Evolutionary conservation across 1,140 invertebrate species (phyloP), one percentile per base, ranked within the genome.

Genomic region (Cryptotermes secundus): DNA sequence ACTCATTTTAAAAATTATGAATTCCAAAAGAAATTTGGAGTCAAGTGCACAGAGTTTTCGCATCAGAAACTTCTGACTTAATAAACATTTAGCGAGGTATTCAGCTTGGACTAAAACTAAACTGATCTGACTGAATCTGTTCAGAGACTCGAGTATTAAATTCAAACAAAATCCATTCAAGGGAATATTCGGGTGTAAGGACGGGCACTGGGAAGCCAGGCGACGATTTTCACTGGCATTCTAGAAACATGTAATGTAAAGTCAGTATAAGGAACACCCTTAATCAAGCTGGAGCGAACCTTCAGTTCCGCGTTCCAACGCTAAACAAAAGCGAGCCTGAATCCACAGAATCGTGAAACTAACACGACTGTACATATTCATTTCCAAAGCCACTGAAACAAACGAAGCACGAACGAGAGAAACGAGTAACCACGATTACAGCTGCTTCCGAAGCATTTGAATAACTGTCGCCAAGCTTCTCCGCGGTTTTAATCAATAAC

Each of bases 281-380:
- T 72, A 72, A 72, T 26, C 59, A 72, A 1, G 59, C 26, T 10
- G 14, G 26, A 72, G 26, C n/a, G 7, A n/a, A 31, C 26, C 59
- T 16, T 7, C 26, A 72, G 59, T 72, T 72, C 59, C 59, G 59
- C 59, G 59, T 72, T 72, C 59, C 59, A 72, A 72, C 3, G 26
- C n/a, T 26, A 3, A 72, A 72, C 59, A 72, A 72, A 10, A 72
- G 26, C 4, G 59, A 31, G 59, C 59, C 26, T 2, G 59, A 72
- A 72, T 72, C 59, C n/a, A 31, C 26, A 72, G n/a, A 72, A 72
- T 72, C 59, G 59, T 31, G 59, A 72, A 72, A 31, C 59, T 72
- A 72, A 59, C 53, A 59, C 4, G n/a, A 72, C n/a, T 4, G 31
- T 72, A 4, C 26, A 72, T 72, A 9, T 72, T 72, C n/a, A 72